Evolutionary conservation across 2,888 invertebrate genomes (phyloP), one percentile per base, ranked within the genome.

Genomic region (Leucophora obtusa): DNA sequence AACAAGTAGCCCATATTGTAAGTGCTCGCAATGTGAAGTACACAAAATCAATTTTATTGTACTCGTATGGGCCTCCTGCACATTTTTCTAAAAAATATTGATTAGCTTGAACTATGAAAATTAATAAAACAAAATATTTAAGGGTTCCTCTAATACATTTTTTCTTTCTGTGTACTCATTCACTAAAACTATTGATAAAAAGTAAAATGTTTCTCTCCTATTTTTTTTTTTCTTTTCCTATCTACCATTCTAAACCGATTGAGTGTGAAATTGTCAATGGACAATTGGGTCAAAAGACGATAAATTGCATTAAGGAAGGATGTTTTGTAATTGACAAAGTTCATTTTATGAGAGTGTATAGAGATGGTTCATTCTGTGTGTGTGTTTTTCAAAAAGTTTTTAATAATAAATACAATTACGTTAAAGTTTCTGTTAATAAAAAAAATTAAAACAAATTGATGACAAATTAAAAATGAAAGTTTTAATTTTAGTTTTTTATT

Each of bases 251-350:
- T 47, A 69, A 79, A 69, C 65, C 79, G 79, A 79, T 79, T 79
- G 79, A 79, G 68, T 73, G 79, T 79, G 50, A 79, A 79, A 79
- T 79, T 79, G 79, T 79, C 79, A 79, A 68, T 79, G 73, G 79
- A 79, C 73, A 73, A 74, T 79, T 74, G 79, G 69, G 73, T 69
- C 69, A 79, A 79, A 78, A 66, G 71, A 72, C 71, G 77, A 72
- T 72, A 78, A 78, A 79, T 69, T 73, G 79, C 72, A 79, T 73
- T 59, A 74, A 59, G 79, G 79, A 74, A 73, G 79, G 73, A 79
- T 70, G 69, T 69, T 63, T 51, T 73, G 69, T 74, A 79, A 79
- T 79, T 79, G 73, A 65, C 79, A 79, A 63, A 74, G 56, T 56
- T 56, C n/a, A n/a, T 17, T 69, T 54, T 72, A 33, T 66, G n/a